A percentile compares a stretch with the other conserved stretches of the same genome.
Conservation (phyloP, 2,797 vertebrate genomes). For the Alca torda region DNA sequence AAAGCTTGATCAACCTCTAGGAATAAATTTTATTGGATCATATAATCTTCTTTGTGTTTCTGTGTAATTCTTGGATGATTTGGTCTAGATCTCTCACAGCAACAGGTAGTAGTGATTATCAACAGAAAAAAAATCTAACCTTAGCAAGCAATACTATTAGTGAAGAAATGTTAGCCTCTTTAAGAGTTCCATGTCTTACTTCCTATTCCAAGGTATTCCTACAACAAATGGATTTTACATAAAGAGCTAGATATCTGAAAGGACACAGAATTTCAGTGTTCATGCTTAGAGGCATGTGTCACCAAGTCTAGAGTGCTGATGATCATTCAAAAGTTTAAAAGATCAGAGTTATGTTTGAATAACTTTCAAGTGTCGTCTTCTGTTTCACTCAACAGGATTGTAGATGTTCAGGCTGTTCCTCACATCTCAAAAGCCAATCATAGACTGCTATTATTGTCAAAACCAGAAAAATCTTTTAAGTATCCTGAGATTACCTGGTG, state of each 20-base stretch:
- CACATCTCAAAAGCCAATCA: not conserved
- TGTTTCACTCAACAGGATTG: not conserved
- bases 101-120: not conserved
- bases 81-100: not conserved
- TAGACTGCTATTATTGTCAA: not conserved
- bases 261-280: not conserved
- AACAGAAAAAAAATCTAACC: not conserved
- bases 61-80: not conserved
- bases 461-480: not conserved
- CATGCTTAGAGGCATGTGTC: not conserved
- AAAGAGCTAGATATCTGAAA: not conserved
- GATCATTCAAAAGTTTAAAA: not conserved
- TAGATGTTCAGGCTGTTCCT: not conserved
- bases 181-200: not conserved
- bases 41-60: not conserved
- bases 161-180: not conserved
- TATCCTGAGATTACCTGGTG: not conserved
- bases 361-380: not conserved
- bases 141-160: not conserved
- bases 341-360: not conserved
- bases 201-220: not conserved
- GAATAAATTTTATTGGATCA: not conserved
- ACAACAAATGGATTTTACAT: not conserved
- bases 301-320: not conserved
- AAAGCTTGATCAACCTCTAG: not conserved